phyloP scores from a whole-genome alignment of 2,797 vertebrate species.

The Pantherophis vulpinus region DNA sequence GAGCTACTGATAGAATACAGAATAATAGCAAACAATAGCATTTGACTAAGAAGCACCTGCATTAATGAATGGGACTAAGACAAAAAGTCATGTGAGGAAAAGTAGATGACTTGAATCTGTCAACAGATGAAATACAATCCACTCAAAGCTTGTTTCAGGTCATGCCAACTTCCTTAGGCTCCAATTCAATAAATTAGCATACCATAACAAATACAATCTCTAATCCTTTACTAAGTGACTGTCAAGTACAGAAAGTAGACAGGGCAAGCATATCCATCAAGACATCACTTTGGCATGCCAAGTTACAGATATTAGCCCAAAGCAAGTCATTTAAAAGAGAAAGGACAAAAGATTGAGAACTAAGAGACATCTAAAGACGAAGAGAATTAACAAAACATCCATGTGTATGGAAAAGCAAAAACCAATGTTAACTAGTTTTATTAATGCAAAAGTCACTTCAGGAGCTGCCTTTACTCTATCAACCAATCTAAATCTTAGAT shows the following conservation, averaged over 20 bases:
- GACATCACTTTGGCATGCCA: conserved; percentile 18
- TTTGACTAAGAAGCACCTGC: neutral
- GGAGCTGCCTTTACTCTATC: neutral
- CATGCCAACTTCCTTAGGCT: neutral
- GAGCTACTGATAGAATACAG: neutral
- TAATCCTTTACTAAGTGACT: conserved; percentile 45
- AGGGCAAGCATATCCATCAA: neutral
- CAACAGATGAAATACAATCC: conserved; percentile 21
- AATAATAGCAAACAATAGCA: neutral
- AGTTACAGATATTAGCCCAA: neutral
- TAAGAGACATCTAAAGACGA: neutral
- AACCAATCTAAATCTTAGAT: neutral
- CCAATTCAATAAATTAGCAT: neutral
- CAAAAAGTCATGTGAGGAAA: conserved; percentile 17
- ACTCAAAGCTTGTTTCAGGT: conserved; percentile 29
- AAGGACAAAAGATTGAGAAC: neutral
- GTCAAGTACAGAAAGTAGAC: conserved; percentile 9
- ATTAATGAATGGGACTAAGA: neutral
- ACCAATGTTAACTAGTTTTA: neutral
- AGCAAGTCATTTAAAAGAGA: neutral
- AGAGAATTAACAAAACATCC: neutral
- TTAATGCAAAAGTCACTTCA: neutral
- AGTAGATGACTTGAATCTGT: conserved; percentile 15
- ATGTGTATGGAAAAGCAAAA: neutral
- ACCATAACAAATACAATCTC: conserved; percentile 47